Evolutionary conservation across 2,113 vertebrate species (phyloP).

Genomic region (Rhegmatorhina hoffmannsi): DNA sequence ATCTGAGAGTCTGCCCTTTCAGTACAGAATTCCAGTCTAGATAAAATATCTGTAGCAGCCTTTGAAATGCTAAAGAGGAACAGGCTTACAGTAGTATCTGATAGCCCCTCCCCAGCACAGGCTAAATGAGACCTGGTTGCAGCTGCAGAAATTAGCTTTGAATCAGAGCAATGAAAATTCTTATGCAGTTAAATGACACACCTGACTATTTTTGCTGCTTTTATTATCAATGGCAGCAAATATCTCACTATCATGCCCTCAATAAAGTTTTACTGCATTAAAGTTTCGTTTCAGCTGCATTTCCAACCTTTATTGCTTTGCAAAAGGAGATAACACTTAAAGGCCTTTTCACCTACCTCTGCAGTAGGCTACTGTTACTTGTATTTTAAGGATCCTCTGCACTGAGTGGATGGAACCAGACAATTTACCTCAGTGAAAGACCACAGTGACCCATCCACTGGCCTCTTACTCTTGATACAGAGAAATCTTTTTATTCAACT

Average conservation of each 20-base stretch:
- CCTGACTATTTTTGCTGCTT: background rate
- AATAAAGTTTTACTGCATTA: slow-evolving; percentile 25
- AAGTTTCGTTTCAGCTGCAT: background rate
- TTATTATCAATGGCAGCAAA: background rate
- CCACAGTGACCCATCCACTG: fast-evolving
- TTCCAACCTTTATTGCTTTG: background rate
- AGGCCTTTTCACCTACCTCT: background rate
- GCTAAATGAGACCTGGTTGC: background rate
- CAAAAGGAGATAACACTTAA: background rate
- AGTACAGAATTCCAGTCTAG: background rate
- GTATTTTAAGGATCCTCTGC: background rate
- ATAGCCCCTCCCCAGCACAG: background rate
- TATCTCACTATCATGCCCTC: background rate
- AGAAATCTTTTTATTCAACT: background rate
- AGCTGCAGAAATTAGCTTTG: background rate
- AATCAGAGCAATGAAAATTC: slow-evolving; percentile 27
- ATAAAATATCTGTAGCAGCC: background rate
- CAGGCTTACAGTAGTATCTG: background rate
- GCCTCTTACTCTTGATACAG: background rate
- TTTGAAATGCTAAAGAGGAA: slow-evolving; percentile 24
- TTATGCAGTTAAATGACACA: background rate
- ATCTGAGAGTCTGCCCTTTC: background rate
- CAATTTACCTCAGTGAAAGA: background rate
- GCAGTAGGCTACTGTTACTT: background rate
- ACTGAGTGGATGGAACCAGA: background rate